A percentile compares a stretch with the other conserved stretches of the same genome.
phyloP scores from a whole-genome alignment of 2,888 invertebrate genomes.

The Buathra laborator region DNA sequence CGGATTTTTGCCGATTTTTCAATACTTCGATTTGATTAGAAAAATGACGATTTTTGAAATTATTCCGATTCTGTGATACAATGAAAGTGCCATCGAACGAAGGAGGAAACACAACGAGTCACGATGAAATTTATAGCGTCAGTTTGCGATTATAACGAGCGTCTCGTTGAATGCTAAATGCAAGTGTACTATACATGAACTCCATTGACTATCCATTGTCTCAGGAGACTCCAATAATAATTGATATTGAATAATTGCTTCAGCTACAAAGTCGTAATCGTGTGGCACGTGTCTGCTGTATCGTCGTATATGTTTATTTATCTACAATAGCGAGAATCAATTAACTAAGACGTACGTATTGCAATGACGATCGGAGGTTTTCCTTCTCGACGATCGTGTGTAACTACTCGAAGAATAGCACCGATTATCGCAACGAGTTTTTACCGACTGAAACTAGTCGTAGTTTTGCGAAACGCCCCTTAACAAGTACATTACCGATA shows the following conservation, averaged over 20 bases:
- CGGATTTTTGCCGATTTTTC: no score
- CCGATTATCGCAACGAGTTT: no score
- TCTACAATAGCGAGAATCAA: not conserved
- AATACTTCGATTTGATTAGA: not conserved
- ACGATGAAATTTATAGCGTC: not conserved
- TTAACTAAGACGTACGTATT: no score
- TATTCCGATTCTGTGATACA: not conserved
- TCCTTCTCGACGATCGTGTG: no score
- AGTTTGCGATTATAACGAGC: not conserved
- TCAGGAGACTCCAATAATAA: conserved; percentile 38
- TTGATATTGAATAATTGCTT: conserved; percentile 54
- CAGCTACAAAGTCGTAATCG: conserved; percentile 20
- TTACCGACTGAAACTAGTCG: no score
- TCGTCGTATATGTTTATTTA: not conserved
- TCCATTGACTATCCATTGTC: conserved; percentile 64
- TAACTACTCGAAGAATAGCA: no score
- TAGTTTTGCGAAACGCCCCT: no score
- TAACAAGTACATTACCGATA: no score
- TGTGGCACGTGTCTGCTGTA: conserved; percentile 19
- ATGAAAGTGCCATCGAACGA: not conserved
- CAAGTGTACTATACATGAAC: conserved; percentile 1
- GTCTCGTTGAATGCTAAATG: not conserved
- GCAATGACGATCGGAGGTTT: no score
- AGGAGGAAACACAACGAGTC: not conserved
- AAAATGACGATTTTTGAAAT: not conserved